Evolutionary conservation across 2,113 vertebrate genomes (phyloP).

Genomic region (Collichthys lucidus): DNA sequence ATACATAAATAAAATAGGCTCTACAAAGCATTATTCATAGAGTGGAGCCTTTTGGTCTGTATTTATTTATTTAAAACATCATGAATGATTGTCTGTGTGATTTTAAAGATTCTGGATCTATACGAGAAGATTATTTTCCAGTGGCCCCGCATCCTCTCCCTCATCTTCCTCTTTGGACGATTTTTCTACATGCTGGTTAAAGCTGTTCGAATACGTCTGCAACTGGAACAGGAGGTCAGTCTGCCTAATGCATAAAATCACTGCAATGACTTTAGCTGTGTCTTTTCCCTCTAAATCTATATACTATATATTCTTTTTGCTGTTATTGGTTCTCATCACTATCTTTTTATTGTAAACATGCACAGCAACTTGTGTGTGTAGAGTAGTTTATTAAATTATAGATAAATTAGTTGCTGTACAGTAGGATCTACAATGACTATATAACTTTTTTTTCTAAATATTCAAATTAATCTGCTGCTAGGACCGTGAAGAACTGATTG

Average conservation of each 20-base stretch:
- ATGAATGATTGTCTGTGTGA: constrained; percentile 13
- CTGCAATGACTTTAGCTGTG: neutral
- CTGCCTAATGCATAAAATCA: neutral
- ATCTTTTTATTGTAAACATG: no score
- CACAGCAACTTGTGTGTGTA: no score
- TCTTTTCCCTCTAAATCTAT: constrained; percentile 14
- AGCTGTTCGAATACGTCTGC: constrained; percentile 77
- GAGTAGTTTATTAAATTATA: no score
- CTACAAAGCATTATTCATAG: neutral
- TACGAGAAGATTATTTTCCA: constrained; percentile 84
- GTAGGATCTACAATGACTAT: neutral
- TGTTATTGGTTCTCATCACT: no score
- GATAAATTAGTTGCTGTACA: neutral
- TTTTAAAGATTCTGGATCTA: constrained; percentile 79
- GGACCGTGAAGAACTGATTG: constrained; percentile 81
- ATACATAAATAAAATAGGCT: neutral
- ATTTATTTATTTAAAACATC: neutral
- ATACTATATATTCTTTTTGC: no score
- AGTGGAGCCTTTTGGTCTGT: no score
- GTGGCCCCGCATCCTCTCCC: constrained; percentile 88
- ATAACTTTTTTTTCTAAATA: neutral
- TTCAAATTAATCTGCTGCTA: constrained; percentile 59
- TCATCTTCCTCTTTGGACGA: constrained; percentile 87
- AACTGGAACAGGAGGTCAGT: constrained; percentile 77
- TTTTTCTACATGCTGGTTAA: constrained; percentile 87